Evolutionary conservation across 1,140 invertebrate species (phyloP), one percentile per base, ranked within the genome.

Genomic region (Aphidius ervi): DNA sequence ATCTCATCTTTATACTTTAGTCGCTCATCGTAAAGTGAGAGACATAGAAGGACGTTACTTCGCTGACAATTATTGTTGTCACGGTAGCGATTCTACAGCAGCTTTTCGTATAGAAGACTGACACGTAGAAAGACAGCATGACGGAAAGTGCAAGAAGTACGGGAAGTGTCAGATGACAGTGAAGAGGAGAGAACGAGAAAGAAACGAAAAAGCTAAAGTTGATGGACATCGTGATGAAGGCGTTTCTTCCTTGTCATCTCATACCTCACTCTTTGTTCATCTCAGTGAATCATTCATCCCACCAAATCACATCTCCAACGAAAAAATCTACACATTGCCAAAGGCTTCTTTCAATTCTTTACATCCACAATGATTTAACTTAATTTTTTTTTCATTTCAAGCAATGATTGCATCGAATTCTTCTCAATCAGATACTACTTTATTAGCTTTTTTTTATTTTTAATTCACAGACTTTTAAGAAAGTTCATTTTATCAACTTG

Each of bases 41-140:
- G 63, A 68, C 67, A 66, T 64, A 60, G 63, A 66, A 70, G 74
- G 73, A 76, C 71, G 70, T 71, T 74, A 68, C 71, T 72, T 74
- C 67, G 67, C 70, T 73, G 73, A 76, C 76, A 76, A 78, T 78
- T 79, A 79, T 78, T 76, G 74, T 77, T 75, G 75, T 74, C 73
- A 73, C 70, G 68, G 69, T 59, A 65, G 62, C 64, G 57, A 67
- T 65, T 67, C 39, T 54, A 54, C 52, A 66, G 68, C 73, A 69
- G 69, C 73, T 69, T 65, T 70, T 54, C 52, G 52, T 70, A 72
- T 73, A 20, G 70, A 70, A 66, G 68, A 73, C 67, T 70, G 72
- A 71, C 68, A 71, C 65, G 70, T 70, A 70, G 72, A 75, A 76
- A 74, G 69, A 69, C 69, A 70, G 70, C 68, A 67, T 70, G 71